Conservation (phyloP, 2,797 vertebrate species). For the Labroides dimidiatus region DNA sequence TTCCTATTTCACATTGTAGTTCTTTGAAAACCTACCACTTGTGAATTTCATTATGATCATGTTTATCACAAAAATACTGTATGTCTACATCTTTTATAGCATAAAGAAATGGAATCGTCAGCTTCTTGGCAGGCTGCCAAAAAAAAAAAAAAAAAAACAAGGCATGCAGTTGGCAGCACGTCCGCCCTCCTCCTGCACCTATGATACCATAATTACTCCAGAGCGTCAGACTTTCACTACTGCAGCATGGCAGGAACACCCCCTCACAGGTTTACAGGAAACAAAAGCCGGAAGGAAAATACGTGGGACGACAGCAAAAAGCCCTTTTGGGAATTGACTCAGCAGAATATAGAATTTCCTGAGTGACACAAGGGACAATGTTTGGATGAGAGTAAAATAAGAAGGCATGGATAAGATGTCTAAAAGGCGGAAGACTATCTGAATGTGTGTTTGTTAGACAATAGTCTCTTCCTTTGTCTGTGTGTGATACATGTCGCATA, state of each 20-base stretch:
- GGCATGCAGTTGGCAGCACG: constrained; percentile 37
- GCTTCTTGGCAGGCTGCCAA: constrained; percentile 40
- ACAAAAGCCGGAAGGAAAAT: constrained; percentile 60
- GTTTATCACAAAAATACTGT: not conserved
- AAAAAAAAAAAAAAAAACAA: constrained; percentile 13
- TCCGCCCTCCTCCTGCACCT: constrained; percentile 16
- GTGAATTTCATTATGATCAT: not conserved
- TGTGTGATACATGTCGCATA: constrained; percentile 20
- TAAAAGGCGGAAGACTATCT: not conserved
- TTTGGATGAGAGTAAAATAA: constrained; percentile 20
- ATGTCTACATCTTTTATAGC: not conserved
- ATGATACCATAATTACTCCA: constrained; percentile 17
- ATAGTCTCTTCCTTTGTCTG: constrained; percentile 40
- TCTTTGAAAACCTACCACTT: not conserved
- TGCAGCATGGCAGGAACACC: constrained; percentile 35
- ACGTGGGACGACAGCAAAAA: constrained; percentile 44
- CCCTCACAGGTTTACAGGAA: constrained; percentile 65
- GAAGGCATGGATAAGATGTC: not conserved
- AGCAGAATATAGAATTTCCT: constrained; percentile 61
- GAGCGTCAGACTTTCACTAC: constrained; percentile 66
- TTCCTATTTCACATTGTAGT: not conserved
- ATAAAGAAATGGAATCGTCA: constrained; percentile 2
- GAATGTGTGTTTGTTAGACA: constrained; percentile 25
- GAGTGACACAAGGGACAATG: constrained; percentile 51
- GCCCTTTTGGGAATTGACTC: constrained; percentile 64